Evolutionary conservation across 2,888 invertebrate species (phyloP), one percentile per base, ranked within the genome.

Genomic region (Tetropium fuscum): DNA sequence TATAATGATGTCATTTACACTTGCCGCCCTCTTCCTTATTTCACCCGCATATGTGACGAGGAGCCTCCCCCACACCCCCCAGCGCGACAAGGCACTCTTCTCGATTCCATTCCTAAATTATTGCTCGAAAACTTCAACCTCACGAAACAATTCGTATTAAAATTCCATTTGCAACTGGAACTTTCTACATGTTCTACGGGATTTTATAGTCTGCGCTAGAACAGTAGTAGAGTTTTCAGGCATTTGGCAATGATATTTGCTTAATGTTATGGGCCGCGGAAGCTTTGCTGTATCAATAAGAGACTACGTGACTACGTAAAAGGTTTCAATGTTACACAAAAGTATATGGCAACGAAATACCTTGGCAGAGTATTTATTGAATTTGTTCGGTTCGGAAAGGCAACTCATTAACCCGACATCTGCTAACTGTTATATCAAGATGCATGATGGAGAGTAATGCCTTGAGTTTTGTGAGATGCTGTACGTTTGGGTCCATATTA

Each of bases 1-100:
- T 82, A 82, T 82, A 82, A 82, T 82, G 82, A 82, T 82, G 82
- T 82, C 82, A 82, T 82, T 82, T 82, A 81, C 82, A 82, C 82
- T 81, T 80, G 81, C 80, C 79, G 78, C 79, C 79, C 79, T 76
- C 71, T 76, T 80, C 78, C 79, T 78, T 78, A 78, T 78, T 77
- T 78, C 76, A 74, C 76, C 77, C 77, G 75, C 78, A 77, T 79
- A 77, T 80, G 78, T 79, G 78, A 72, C 69, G 58, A 59, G 53
- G 60, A 66, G 53, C 47, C 53, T 43, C 65, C 72, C 63, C 54
- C 58, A 41, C 59, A 56, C 63, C 63, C 59, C 63, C 61, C 44
- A 55, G 59, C 43, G 53, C 62, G 54, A 47, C 60, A 47, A 44
- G 57, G 38, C 59, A 51, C 61, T 56, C 56, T 58, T 57, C 58